These are phyloP conservation scores for Celastrina argiolus DNA, from an alignment of 2,888 invertebrate genomes.

Conservation along the genomic window DNA sequence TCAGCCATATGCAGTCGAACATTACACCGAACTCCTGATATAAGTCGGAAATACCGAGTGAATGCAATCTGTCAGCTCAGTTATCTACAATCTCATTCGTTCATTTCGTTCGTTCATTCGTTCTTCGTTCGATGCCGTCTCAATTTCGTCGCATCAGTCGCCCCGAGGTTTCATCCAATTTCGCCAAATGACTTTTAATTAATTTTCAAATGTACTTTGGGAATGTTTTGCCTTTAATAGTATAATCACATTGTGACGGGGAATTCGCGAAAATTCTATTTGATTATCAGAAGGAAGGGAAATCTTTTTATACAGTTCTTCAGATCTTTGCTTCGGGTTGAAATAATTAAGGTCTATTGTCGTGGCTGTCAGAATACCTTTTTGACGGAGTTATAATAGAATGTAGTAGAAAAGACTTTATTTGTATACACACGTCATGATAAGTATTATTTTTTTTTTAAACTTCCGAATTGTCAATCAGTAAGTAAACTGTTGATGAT, in stretches of 20 bases:
- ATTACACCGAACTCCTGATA: not conserved
- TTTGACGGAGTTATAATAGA: too few relatives aligned
- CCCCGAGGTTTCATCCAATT: slow-evolving; percentile 1
- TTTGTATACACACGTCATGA: too few relatives aligned
- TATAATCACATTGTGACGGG: not conserved
- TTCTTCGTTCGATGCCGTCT: not conserved
- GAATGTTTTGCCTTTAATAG: not conserved
- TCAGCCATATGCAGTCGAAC: not conserved
- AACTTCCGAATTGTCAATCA: too few relatives aligned
- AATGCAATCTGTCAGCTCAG: slow-evolving; percentile 3
- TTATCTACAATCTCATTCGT: slow-evolving; percentile 3
- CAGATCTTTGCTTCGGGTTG: too few relatives aligned
- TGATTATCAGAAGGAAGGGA: not conserved
- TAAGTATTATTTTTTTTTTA: too few relatives aligned
- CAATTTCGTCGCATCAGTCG: slow-evolving; percentile 11
- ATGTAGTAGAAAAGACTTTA: too few relatives aligned
- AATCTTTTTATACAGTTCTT: not conserved
- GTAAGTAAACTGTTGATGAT: too few relatives aligned
- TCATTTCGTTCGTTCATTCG: not conserved
- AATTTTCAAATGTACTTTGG: not conserved
- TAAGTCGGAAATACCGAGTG: not conserved
- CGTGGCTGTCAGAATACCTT: too few relatives aligned
- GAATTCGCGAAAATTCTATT: not conserved
- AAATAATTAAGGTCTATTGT: too few relatives aligned
- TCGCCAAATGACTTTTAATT: slow-evolving; percentile 8